Evolutionary conservation across 2,888 invertebrate species (phyloP).

Genomic region (Molorchus minor): DNA sequence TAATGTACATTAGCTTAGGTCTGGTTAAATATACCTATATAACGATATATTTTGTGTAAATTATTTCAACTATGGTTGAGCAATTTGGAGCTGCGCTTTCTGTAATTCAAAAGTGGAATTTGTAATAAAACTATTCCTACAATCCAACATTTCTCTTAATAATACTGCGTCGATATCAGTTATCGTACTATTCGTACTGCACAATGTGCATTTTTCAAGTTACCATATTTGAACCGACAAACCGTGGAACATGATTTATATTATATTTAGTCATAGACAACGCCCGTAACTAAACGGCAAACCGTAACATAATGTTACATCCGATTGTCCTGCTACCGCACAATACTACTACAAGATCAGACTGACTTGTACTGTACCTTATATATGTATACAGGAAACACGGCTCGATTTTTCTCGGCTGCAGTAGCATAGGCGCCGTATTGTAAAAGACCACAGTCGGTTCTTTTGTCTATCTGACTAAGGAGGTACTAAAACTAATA

Average conservation of each 20-base stretch:
- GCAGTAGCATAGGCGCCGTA: background rate
- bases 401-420: background rate
- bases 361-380: constrained; percentile 1
- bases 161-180: constrained; percentile 28
- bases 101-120: too few species aligned
- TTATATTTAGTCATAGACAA: constrained; percentile 30
- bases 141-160: background rate
- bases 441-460: too few species aligned
- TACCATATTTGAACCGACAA: constrained; percentile 33
- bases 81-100: too few species aligned
- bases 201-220: constrained; percentile 35
- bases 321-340: constrained; percentile 39
- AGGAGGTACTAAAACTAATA: too few species aligned
- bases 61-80: too few species aligned
- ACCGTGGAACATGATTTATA: constrained; percentile 35
- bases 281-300: constrained; percentile 38
- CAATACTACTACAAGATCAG: constrained; percentile 20
- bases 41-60: too few species aligned
- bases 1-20: too few species aligned
- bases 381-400: constrained; percentile 6
- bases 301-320: constrained; percentile 39
- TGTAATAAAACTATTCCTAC: background rate
- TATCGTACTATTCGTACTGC: constrained; percentile 29
- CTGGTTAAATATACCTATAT: too few species aligned
- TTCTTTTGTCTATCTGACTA: too few species aligned